Evolutionary conservation across 2,888 invertebrate genomes (phyloP).

Genomic region (Andrena flavipes): DNA sequence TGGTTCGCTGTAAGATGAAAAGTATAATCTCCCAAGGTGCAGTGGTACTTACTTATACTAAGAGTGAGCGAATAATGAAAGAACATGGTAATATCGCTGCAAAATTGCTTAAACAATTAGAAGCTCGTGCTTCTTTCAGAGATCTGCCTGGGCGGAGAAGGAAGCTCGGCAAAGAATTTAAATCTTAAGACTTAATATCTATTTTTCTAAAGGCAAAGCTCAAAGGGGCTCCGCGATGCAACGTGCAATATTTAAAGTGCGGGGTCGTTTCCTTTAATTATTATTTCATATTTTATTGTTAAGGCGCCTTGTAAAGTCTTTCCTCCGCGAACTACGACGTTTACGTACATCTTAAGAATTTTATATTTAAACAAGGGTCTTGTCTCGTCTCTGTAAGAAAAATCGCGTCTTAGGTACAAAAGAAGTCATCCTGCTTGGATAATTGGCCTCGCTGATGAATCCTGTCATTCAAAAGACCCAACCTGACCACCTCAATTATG

Average conservation of each 20-base stretch:
- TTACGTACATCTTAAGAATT: slow-evolving; percentile 30
- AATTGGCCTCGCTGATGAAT: slow-evolving; percentile 29
- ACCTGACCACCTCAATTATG: slow-evolving; percentile 2
- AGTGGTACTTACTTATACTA: background rate
- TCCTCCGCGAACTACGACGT: background rate
- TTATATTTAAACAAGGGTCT: slow-evolving; percentile 1
- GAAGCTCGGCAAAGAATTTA: background rate
- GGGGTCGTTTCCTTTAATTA: slow-evolving; percentile 26
- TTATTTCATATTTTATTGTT: slow-evolving; percentile 44
- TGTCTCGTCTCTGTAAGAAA: background rate
- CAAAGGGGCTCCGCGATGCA: background rate
- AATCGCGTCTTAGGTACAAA: slow-evolving; percentile 9
- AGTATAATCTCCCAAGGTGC: background rate
- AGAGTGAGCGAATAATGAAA: background rate
- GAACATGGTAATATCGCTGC: slow-evolving; percentile 11
- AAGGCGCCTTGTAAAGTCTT: background rate
- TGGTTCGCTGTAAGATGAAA: background rate
- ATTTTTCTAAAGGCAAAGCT: slow-evolving; percentile 9
- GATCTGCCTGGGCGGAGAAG: background rate
- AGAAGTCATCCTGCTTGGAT: slow-evolving; percentile 20
- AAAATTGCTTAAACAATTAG: slow-evolving; percentile 38
- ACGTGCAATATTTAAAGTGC: background rate
- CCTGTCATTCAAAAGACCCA: slow-evolving; percentile 7
- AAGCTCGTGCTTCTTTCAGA: slow-evolving; percentile 4
- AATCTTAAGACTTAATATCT: slow-evolving; percentile 21